These are phyloP conservation scores for Sebastes goodei DNA, from an alignment of 2,797 vertebrate genomes.

Conservation along the genomic window DNA sequence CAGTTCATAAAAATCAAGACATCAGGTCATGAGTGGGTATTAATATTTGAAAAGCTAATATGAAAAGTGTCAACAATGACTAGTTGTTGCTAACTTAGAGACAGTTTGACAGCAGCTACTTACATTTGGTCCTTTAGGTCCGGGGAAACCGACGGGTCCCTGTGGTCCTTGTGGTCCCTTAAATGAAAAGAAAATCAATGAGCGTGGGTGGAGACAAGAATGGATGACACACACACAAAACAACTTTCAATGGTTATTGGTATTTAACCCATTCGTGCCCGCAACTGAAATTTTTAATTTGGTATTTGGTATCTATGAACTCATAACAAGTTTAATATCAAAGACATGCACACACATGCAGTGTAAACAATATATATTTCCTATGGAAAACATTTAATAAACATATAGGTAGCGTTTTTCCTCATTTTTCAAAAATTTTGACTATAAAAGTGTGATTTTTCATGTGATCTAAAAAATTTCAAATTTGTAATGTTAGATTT, in stretches of 20 bases:
- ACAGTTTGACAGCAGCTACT: constrained; percentile 70
- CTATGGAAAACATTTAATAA: too few relatives aligned
- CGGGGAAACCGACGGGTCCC: constrained; percentile 94
- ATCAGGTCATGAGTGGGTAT: not conserved
- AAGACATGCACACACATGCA: too few relatives aligned
- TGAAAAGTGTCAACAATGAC: constrained; percentile 11
- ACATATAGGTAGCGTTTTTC: too few relatives aligned
- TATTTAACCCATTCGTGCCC: too few relatives aligned
- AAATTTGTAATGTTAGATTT: too few relatives aligned
- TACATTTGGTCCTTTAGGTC: constrained; percentile 97
- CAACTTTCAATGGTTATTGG: not conserved
- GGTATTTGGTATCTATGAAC: too few relatives aligned
- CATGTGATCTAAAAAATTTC: too few relatives aligned
- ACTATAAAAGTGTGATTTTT: too few relatives aligned
- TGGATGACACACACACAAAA: not conserved
- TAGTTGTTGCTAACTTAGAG: constrained; percentile 13
- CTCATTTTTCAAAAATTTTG: too few relatives aligned
- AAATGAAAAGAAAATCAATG: constrained; percentile 41
- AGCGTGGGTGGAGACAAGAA: not conserved
- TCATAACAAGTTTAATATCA: too few relatives aligned
- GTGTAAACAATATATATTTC: too few relatives aligned
- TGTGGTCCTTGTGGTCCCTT: constrained; percentile 98
- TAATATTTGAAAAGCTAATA: constrained; percentile 56
- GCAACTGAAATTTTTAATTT: too few relatives aligned
- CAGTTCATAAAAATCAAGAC: constrained; percentile 7